Evolutionary conservation across 92 coral and sea anemone genomes (phyloP), one percentile per base, ranked within the genome.

Genomic region (Palythoa grandiflora): DNA sequence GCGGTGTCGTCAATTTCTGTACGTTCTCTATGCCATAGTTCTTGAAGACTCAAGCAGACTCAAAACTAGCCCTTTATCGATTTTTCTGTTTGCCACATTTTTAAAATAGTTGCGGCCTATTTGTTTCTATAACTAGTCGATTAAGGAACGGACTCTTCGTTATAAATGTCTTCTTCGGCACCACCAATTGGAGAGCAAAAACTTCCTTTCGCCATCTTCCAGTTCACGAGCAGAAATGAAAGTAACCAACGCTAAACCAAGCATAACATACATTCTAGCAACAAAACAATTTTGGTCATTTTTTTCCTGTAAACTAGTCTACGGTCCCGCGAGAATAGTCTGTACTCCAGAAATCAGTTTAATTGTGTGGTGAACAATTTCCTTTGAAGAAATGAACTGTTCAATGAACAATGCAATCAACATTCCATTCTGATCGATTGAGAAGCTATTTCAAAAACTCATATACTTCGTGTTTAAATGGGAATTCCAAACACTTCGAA

Each of bases 401-500:
- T 20, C 7, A n/a, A 66, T 20, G 35, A 65, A 28, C 28, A 28
- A 28, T 28, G 28, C 28, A 28, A 28, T 28, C 28, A 28, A 28
- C 28, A 28, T n/a, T 65, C 71, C 17, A 19, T 65, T 65, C 17
- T 65, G 35, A 16, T 16, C 71, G 71, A 3, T 66, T 66, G 71
- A 16, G 6, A 66, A 66, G 35, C 28, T 66, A 16, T 66, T 66
- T 66, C 71, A 65, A 66, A 66, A 79, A 79, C 84, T 79, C 84
- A 35, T 53, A 79, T 8, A 17, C 28, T 28, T 79, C 84, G 73
- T 52, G 84, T 79, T 79, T 79, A 73, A 51, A 79, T 51, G 84
- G 84, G 83, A 14, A 38, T 79, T 79, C 84, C 84, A 79, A 79
- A 79, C 9, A 79, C 9, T 38, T 2, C 72, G 73, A 79, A 51